A percentile compares a stretch with the other conserved stretches of the same genome.
Conservation (phyloP, 2,888 invertebrate species). For the Philereme transversata region DNA sequence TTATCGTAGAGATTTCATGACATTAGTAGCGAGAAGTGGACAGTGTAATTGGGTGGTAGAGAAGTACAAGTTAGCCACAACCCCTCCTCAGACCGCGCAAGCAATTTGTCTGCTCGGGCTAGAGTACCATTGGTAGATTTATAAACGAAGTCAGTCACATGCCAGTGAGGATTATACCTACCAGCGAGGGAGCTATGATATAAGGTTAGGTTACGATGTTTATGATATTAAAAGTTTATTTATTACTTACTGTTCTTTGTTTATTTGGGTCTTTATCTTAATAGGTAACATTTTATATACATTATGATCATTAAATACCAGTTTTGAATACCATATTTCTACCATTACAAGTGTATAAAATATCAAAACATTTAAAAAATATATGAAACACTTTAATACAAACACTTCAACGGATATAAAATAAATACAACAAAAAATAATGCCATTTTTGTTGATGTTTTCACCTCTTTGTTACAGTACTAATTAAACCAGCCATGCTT, state of each 20-base stretch:
- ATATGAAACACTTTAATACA: too few species aligned
- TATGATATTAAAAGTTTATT: constrained; percentile 66
- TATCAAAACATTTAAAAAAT: too few species aligned
- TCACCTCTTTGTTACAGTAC: too few species aligned
- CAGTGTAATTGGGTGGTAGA: constrained; percentile 71
- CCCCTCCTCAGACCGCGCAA: constrained; percentile 73
- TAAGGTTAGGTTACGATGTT: constrained; percentile 53
- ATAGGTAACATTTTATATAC: too few species aligned
- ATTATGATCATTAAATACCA: too few species aligned
- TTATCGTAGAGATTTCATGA: constrained; percentile 90
- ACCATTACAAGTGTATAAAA: too few species aligned
- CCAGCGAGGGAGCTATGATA: constrained; percentile 48
- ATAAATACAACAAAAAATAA: too few species aligned
- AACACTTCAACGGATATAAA: too few species aligned
- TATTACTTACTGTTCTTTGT: constrained; percentile 49
- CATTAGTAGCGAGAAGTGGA: constrained; percentile 86
- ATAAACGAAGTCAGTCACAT: constrained; percentile 62
- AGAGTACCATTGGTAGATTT: constrained; percentile 67
- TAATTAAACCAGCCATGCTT: too few species aligned
- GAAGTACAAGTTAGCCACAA: constrained; percentile 69
- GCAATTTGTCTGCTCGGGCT: constrained; percentile 72
- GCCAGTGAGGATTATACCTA: constrained; percentile 63
- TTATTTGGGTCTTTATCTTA: constrained; percentile 1
- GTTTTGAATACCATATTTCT: too few species aligned
- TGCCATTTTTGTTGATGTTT: too few species aligned